These are phyloP conservation scores for Ammodytes marinus DNA, from an alignment of 2,113 vertebrate genomes.

Conservation along the genomic window DNA sequence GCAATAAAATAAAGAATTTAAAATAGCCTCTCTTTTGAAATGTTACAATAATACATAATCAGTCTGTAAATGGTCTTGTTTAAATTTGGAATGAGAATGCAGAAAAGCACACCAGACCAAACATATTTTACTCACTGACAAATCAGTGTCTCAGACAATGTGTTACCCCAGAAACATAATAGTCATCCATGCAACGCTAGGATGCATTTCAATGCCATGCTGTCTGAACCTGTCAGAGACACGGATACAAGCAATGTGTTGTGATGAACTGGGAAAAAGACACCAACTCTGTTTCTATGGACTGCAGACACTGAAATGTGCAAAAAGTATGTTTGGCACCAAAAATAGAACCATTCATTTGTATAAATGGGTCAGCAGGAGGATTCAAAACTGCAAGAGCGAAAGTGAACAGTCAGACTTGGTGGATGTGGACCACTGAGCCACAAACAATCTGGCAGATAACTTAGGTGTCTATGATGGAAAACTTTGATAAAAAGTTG, in stretches of 20 bases:
- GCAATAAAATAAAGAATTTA: background rate
- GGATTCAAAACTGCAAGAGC: background rate
- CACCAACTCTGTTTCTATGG: background rate
- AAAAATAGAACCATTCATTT: background rate
- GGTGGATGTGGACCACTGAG: background rate
- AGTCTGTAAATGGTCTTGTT: background rate
- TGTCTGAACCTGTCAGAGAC: conserved; percentile 25
- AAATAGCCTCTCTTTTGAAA: background rate
- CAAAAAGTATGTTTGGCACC: background rate
- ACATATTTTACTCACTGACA: background rate
- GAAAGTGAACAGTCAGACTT: background rate
- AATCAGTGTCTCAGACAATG: background rate
- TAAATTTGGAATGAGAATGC: background rate
- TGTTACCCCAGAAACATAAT: conserved; percentile 12
- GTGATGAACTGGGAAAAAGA: background rate
- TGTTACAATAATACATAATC: background rate
- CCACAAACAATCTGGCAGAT: background rate
- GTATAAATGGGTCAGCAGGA: background rate
- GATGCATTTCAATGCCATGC: background rate
- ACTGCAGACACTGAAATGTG: background rate
- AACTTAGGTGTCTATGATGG: background rate
- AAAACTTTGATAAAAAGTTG: background rate
- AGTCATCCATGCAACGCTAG: background rate
- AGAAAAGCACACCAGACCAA: background rate
- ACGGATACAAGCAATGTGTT: background rate